Evolutionary conservation across 2,888 invertebrate species (phyloP), one percentile per base, ranked within the genome.

Genomic region (Ceraclea dissimilis): DNA sequence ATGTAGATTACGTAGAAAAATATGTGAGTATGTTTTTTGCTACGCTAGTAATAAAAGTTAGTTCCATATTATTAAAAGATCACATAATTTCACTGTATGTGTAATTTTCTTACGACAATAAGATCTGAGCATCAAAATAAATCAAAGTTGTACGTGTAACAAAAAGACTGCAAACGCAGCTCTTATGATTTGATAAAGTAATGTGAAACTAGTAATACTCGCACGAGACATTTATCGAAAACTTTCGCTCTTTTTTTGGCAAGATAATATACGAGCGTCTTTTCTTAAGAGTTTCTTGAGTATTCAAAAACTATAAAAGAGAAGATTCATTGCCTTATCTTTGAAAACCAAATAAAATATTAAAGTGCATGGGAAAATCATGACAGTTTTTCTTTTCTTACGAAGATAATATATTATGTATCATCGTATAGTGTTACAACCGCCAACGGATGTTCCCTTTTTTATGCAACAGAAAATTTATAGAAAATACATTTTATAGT

Each of bases 221-320:
- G 26, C 10, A 26, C 4, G 10, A 26, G 13, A 39, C 39, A 39
- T 39, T 39, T 39, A 13, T 39, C 13, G 16, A 13, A 16, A 39
- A 39, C 39, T 39, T 39, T n/a, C n/a, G n/a, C n/a, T n/a, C n/a
- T n/a, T n/a, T n/a, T 26, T 39, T 39, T 39, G 39, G 39, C 39
- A 39, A 39, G 39, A 8, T 39, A 26, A 39, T 39, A 39, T 39
- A 13, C 13, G 39, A 39, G 39, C 13, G 4, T 39, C 39, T 39
- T 39, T 8, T 39, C 4, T 26, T 4, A 13, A 39, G 4, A 39
- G 39, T 13, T 39, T 13, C 39, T 39, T 39, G 39, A 16, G 39
- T 39, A 39, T 39, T 39, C 39, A 39, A 26, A 39, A 13, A 39
- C 5, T 39, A 39, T 39, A 13, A 39, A 39, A 39, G 39, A 39